A percentile compares a stretch with the other conserved stretches of the same genome.
Evolutionary conservation across 2,888 invertebrate genomes (phyloP).

Genomic region (Lepidochitona cinerea): DNA sequence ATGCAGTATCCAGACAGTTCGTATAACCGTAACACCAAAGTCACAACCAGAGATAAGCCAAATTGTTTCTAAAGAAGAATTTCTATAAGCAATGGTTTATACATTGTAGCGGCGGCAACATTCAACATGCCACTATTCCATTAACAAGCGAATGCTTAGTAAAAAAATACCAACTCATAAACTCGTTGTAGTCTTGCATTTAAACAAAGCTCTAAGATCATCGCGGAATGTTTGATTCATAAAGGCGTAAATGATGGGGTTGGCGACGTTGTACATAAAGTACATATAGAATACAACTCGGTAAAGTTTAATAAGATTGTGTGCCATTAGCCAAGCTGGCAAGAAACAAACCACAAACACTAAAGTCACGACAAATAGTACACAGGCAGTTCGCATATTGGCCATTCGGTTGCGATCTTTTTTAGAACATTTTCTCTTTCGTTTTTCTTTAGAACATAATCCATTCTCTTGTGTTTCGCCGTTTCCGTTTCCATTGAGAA

Average conservation of each 20-base stretch:
- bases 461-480: constrained; percentile 13
- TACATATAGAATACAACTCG: constrained; percentile 67
- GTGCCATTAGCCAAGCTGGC: constrained; percentile 68
- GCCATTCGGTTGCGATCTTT: constrained; percentile 53
- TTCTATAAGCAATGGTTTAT: too few species aligned
- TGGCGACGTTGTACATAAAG: constrained; percentile 69
- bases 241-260: constrained; percentile 70
- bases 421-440: constrained; percentile 11
- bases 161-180: background rate
- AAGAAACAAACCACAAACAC: constrained; percentile 69
- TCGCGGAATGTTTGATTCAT: constrained; percentile 69
- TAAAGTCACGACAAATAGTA: constrained; percentile 69
- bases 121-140: too few species aligned
- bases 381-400: constrained; percentile 70
- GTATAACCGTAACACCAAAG: too few species aligned
- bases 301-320: constrained; percentile 51
- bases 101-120: too few species aligned
- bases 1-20: too few species aligned
- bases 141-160: too few species aligned
- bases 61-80: too few species aligned
- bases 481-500: constrained; percentile 37
- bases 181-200: background rate
- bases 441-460: constrained; percentile 14
- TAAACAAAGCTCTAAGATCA: constrained; percentile 57
- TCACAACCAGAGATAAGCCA: too few species aligned